Percentiles rank a stretch among this genome's conserved stretches.
These are phyloP conservation scores for Thymallus thymallus DNA, from an alignment of 2,113 vertebrate genomes.

Conservation along the genomic window DNA sequence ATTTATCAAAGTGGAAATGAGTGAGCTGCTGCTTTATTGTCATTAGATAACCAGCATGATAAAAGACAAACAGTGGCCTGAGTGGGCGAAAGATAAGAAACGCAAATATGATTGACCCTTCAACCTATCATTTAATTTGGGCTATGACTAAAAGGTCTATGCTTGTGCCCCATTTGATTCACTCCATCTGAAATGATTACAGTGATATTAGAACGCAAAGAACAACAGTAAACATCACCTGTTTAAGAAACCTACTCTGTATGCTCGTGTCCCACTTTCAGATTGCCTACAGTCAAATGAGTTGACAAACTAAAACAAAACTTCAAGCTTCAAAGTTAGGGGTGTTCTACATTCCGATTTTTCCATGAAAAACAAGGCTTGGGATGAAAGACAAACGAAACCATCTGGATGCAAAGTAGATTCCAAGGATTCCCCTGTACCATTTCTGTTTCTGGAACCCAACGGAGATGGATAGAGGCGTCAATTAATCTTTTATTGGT, in stretches of 20 bases:
- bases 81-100: conserved; percentile 56
- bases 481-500: conserved; percentile 33
- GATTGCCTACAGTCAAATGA: conserved; percentile 28
- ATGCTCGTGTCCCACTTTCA: conserved; percentile 41
- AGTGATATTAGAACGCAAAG: conserved; percentile 42
- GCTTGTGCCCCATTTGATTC: neutral
- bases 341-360: conserved; percentile 15
- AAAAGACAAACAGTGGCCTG: conserved; percentile 58
- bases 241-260: conserved; percentile 28
- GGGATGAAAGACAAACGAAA: conserved; percentile 32
- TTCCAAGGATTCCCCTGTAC: conserved; percentile 28
- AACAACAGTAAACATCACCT: conserved; percentile 34
- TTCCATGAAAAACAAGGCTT: conserved; percentile 12
- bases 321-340: conserved; percentile 13
- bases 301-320: conserved; percentile 32
- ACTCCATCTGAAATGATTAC: conserved; percentile 18
- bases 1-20: conserved; percentile 53
- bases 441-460: conserved; percentile 17
- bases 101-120: conserved; percentile 61
- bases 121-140: conserved; percentile 60
- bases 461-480: conserved; percentile 22
- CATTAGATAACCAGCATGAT: conserved; percentile 69
- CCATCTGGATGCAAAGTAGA: conserved; percentile 35
- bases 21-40: conserved; percentile 51
- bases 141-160: conserved; percentile 27